A percentile compares a stretch with the other conserved stretches of the same genome.
Evolutionary conservation across 2,888 invertebrate species (phyloP).

Genomic region (Amphipoea lucens): DNA sequence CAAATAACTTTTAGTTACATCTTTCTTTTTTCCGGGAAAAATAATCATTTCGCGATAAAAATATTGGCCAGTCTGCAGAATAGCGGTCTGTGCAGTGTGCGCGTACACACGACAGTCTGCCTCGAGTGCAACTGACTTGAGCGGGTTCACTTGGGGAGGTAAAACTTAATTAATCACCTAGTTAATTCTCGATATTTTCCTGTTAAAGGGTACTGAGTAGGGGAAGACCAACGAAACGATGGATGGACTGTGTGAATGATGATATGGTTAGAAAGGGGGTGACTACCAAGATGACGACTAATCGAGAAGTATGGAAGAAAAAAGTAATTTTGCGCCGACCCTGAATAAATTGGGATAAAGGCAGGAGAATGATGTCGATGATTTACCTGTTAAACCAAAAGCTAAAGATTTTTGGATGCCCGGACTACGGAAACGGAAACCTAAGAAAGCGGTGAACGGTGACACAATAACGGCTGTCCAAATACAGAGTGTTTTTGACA

Average conservation of each 20-base stretch:
- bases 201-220: neutral
- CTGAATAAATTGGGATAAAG: too few species aligned
- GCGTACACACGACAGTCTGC: neutral
- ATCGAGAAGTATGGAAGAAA: too few species aligned
- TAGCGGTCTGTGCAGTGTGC: neutral
- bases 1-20: neutral
- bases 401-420: neutral
- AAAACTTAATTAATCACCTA: neutral
- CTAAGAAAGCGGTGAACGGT: neutral
- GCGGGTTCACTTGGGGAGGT: too few species aligned
- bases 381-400: neutral
- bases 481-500: neutral
- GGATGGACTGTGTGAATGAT: too few species aligned
- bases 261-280: too few species aligned
- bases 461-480: neutral
- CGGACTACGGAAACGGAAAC: neutral
- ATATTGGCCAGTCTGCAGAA: neutral
- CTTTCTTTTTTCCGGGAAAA: neutral
- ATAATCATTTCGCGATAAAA: neutral
- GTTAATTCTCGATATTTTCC: neutral
- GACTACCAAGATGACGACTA: too few species aligned
- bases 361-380: too few species aligned
- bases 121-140: neutral
- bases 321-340: too few species aligned
- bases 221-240: too few species aligned